Conservation (phyloP, 2,888 invertebrate genomes). For the Coenonympha glycerion region DNA sequence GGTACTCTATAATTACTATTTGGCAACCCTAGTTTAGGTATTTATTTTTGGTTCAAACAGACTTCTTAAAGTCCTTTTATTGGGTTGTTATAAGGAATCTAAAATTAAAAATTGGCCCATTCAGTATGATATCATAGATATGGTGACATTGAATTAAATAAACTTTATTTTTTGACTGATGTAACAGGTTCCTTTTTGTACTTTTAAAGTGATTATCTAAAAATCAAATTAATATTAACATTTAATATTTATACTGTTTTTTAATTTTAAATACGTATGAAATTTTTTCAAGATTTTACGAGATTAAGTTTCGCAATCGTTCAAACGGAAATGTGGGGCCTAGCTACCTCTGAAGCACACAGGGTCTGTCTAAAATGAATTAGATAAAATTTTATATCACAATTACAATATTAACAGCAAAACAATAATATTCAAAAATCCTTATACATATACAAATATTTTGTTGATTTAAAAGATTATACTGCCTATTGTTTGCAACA, state of each 20-base stretch:
- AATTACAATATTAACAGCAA: no score
- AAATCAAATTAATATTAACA: constrained; percentile 21
- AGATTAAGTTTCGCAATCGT: neutral
- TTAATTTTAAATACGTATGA: constrained; percentile 14
- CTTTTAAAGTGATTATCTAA: constrained; percentile 24
- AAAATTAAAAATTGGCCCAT: constrained; percentile 13
- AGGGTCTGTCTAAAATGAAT: no score
- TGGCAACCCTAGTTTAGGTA: neutral
- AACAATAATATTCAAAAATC: no score
- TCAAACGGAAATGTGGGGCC: neutral
- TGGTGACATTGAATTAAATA: constrained; percentile 20
- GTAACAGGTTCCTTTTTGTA: constrained; percentile 31
- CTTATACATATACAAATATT: no score
- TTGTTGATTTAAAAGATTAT: no score
- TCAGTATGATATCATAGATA: constrained; percentile 13
- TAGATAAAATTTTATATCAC: no score
- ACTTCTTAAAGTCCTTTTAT: constrained; percentile 4
- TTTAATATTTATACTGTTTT: constrained; percentile 19
- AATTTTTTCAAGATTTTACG: constrained; percentile 4
- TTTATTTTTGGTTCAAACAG: constrained; percentile 12
- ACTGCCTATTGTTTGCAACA: no score
- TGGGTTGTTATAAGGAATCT: constrained; percentile 14
- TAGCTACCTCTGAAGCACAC: neutral
- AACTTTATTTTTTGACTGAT: constrained; percentile 38
- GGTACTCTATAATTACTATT: no score